These are phyloP conservation scores for Chitala chitala DNA, from an alignment of 2,113 vertebrate genomes.

Conservation along the genomic window DNA sequence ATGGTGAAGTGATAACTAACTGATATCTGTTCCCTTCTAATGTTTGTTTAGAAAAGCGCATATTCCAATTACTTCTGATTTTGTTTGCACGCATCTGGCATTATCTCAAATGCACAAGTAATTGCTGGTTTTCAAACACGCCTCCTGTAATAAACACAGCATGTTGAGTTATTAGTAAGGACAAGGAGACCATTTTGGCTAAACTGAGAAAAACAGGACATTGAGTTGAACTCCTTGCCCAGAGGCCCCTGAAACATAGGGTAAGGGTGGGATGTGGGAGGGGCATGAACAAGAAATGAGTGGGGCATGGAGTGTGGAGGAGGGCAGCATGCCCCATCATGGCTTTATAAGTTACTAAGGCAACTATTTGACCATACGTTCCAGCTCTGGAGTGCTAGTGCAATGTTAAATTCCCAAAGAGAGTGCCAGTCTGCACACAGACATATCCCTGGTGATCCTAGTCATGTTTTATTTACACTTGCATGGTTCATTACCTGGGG, in stretches of 20 bases:
- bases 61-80: slow-evolving; percentile 7
- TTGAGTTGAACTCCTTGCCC: neutral
- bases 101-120: neutral
- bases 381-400: neutral
- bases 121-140: neutral
- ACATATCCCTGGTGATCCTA: neutral
- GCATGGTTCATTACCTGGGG: too few relatives aligned
- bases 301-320: too few relatives aligned
- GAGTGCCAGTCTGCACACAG: neutral
- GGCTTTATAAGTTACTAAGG: neutral
- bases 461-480: neutral
- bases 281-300: too few relatives aligned
- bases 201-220: neutral
- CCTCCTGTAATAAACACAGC: neutral
- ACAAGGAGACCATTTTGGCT: too few relatives aligned
- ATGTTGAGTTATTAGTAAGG: neutral
- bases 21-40: neutral
- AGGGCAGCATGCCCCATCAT: neutral
- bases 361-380: neutral
- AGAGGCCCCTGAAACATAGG: neutral
- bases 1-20: neutral
- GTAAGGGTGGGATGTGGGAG: too few relatives aligned
- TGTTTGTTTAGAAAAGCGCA: neutral
- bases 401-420: neutral
- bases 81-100: neutral